phyloP scores from a whole-genome alignment of 2,797 vertebrate genomes.

The Eutrigla gurnardus region DNA sequence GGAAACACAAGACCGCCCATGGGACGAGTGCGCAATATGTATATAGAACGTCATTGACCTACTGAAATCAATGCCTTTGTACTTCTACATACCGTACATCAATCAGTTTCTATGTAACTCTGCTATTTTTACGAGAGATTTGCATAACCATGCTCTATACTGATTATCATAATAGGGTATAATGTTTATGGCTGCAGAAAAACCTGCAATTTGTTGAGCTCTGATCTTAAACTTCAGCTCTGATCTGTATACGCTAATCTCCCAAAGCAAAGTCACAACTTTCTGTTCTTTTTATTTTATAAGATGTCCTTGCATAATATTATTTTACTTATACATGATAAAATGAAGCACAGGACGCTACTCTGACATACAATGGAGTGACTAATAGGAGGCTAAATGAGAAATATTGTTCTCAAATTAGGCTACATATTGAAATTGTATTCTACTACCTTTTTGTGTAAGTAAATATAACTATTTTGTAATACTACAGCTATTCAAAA shows the following conservation, averaged over 20 bases:
- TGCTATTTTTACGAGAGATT: conserved; percentile 19
- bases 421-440: not conserved
- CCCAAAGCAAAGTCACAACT: not conserved
- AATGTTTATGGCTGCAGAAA: conserved; percentile 15
- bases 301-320: not conserved
- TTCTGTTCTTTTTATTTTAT: not conserved
- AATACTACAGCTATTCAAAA: no score
- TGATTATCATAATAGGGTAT: conserved; percentile 19
- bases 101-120: not conserved
- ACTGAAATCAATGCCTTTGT: conserved; percentile 7
- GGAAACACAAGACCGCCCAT: no score
- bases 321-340: not conserved
- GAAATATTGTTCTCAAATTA: not conserved
- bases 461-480: not conserved
- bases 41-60: not conserved
- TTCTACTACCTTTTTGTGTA: not conserved
- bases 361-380: not conserved
- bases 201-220: conserved; percentile 5
- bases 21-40: not conserved
- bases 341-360: not conserved
- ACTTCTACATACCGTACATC: not conserved
- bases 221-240: not conserved
- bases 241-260: not conserved
- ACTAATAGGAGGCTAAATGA: not conserved
- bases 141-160: not conserved